Percentiles rank a stretch among this genome's conserved stretches.
phyloP scores from a whole-genome alignment of 2,888 invertebrate genomes.

The Drosophila flavopinicola region DNA sequence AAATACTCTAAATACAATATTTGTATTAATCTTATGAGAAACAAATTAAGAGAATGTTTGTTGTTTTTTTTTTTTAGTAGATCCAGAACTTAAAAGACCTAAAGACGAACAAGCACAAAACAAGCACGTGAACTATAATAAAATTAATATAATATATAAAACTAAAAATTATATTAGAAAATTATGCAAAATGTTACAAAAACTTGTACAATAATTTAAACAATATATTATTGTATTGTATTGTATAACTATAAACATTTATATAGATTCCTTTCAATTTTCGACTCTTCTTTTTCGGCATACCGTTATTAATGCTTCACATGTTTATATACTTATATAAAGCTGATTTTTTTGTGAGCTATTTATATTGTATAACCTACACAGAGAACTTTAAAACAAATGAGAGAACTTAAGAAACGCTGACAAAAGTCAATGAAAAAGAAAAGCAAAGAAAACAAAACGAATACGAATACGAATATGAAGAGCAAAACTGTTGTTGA shows the following conservation, averaged over 20 bases:
- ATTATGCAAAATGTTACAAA: slow-evolving; percentile 55
- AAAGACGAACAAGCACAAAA: slow-evolving; percentile 46
- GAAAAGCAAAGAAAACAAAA: no score
- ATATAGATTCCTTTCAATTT: slow-evolving; percentile 49
- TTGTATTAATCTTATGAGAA: slow-evolving; percentile 47
- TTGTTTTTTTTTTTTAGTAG: slow-evolving; percentile 36
- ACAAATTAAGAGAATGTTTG: slow-evolving; percentile 9
- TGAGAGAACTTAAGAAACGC: slow-evolving; percentile 15
- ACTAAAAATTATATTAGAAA: slow-evolving; percentile 21
- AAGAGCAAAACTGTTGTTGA: slow-evolving; percentile 62
- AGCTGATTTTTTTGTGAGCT: slow-evolving; percentile 47
- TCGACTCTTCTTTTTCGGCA: slow-evolving; percentile 38
- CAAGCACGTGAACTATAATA: slow-evolving; percentile 39
- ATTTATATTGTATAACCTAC: slow-evolving; percentile 52
- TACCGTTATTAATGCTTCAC: slow-evolving; percentile 43
- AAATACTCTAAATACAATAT: slow-evolving; percentile 33
- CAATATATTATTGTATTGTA: slow-evolving; percentile 30
- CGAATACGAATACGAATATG: slow-evolving; percentile 24
- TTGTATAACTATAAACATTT: slow-evolving; percentile 33
- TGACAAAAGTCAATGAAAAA: slow-evolving; percentile 10
- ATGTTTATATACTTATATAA: slow-evolving; percentile 29
- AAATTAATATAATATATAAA: slow-evolving; percentile 25
- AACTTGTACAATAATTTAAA: slow-evolving; percentile 67
- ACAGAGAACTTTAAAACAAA: slow-evolving; percentile 29
- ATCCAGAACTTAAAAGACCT: slow-evolving; percentile 35